phyloP scores from a whole-genome alignment of 2,888 invertebrate genomes.

The Eupsilia transversa region DNA sequence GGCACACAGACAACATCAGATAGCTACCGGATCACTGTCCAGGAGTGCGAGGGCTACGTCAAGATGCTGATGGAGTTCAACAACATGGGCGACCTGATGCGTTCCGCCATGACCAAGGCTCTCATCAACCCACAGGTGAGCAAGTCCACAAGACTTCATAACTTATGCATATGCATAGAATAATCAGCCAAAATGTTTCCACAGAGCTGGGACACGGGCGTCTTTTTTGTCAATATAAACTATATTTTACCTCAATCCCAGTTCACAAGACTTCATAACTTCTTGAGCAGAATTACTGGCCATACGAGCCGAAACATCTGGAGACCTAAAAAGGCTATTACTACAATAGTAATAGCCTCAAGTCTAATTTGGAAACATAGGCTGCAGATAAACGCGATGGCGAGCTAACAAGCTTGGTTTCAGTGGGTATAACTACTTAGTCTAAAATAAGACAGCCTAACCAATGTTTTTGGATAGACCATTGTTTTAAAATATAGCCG shows the following conservation, averaged over 20 bases:
- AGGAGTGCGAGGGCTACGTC: conserved; percentile 96
- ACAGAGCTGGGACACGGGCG: background rate
- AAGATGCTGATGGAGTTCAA: conserved; percentile 98
- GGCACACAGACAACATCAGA: conserved; percentile 88
- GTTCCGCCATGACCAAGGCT: conserved; percentile 97
- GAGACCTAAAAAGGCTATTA: too few species aligned
- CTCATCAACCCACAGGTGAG: conserved; percentile 95
- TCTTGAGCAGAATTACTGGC: background rate
- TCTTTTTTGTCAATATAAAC: background rate
- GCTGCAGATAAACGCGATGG: background rate
- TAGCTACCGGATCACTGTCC: conserved; percentile 93
- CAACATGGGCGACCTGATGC: conserved; percentile 99
- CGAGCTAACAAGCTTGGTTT: too few species aligned
- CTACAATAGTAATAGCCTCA: too few species aligned
- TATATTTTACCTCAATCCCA: background rate
- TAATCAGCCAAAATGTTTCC: background rate
- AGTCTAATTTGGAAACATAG: background rate
- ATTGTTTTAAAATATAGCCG: background rate
- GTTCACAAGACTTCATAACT: background rate
- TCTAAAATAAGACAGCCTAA: too few species aligned
- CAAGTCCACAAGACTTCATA: background rate
- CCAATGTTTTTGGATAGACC: background rate
- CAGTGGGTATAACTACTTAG: too few species aligned
- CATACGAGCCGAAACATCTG: too few species aligned
- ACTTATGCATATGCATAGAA: background rate